Percentiles rank a stretch among this genome's conserved stretches.
These are phyloP conservation scores for Chlorops oryzae DNA, from an alignment of 1,140 invertebrate species.

Conservation along the genomic window DNA sequence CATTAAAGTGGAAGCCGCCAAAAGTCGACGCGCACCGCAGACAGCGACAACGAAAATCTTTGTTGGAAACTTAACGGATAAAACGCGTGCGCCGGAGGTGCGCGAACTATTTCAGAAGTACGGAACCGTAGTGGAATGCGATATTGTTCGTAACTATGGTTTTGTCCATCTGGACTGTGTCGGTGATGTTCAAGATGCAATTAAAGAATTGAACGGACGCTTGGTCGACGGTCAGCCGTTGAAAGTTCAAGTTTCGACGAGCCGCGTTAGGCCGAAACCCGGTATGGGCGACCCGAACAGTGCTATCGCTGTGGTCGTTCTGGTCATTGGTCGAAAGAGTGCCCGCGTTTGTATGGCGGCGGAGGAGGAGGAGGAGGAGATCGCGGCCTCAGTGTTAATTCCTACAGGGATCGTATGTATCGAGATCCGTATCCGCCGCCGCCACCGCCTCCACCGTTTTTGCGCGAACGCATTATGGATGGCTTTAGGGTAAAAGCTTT, in stretches of 20 bases:
- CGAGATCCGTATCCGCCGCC: slow-evolving; percentile 77
- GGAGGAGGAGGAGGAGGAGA: slow-evolving; percentile 56
- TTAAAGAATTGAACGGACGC: slow-evolving; percentile 79
- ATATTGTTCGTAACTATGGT: slow-evolving; percentile 86
- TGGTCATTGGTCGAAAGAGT: slow-evolving; percentile 93
- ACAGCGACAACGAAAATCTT: slow-evolving; percentile 85
- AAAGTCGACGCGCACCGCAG: slow-evolving; percentile 74
- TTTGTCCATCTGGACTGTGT: slow-evolving; percentile 82
- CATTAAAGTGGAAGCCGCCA: slow-evolving; percentile 87
- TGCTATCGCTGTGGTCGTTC: slow-evolving; percentile 90
- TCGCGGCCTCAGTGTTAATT: slow-evolving; percentile 36
- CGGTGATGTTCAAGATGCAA: slow-evolving; percentile 75
- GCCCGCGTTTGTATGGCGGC: slow-evolving; percentile 69
- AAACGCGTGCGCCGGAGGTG: slow-evolving; percentile 80
- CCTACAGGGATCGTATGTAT: slow-evolving; percentile 74
- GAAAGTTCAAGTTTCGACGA: slow-evolving; percentile 86
- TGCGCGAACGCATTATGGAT: slow-evolving; percentile 79
- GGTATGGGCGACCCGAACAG: slow-evolving; percentile 93
- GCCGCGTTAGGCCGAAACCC: slow-evolving; percentile 82
- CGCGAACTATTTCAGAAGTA: slow-evolving; percentile 80
- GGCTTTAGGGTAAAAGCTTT: slow-evolving; percentile 72
- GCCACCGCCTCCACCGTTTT: slow-evolving; percentile 76
- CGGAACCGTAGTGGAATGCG: slow-evolving; percentile 83
- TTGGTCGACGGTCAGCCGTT: slow-evolving; percentile 79
- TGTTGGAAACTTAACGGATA: slow-evolving; percentile 83